Evolutionary conservation across 2,888 invertebrate species (phyloP).

Genomic region (Limnephilus lunatus): DNA sequence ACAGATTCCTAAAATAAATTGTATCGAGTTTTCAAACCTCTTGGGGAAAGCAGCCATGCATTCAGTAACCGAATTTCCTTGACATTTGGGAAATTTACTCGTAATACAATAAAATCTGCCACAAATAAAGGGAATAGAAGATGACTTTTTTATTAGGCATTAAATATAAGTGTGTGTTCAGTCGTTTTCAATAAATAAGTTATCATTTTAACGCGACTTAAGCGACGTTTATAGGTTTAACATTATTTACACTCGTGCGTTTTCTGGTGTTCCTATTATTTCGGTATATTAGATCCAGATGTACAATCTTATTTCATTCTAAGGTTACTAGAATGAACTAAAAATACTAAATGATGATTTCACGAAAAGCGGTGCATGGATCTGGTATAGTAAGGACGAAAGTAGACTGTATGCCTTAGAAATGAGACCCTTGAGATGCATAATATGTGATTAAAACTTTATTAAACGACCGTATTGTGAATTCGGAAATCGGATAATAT

Average conservation of each 20-base stretch:
- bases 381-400: too few species aligned
- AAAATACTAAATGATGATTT: too few species aligned
- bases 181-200: background rate
- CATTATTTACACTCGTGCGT: background rate
- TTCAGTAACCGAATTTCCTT: constrained; percentile 18
- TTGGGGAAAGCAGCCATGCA: constrained; percentile 7
- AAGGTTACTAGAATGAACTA: too few species aligned
- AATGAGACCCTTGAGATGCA: too few species aligned
- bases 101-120: background rate
- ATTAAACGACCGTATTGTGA: too few species aligned
- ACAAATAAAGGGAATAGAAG: background rate
- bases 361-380: too few species aligned
- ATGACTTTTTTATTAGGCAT: background rate
- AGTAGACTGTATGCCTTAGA: too few species aligned
- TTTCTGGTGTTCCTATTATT: background rate
- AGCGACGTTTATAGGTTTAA: background rate
- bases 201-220: background rate
- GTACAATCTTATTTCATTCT: too few species aligned
- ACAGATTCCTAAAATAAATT: constrained; percentile 53
- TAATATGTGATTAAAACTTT: too few species aligned
- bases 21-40: constrained; percentile 51
- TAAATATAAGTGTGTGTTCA: background rate
- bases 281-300: too few species aligned
- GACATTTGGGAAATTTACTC: background rate
- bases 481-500: too few species aligned